A percentile compares a stretch with the other conserved stretches of the same genome.
These are phyloP conservation scores for Ceraclea dissimilis DNA, from an alignment of 2,888 invertebrate species.

Conservation along the genomic window DNA sequence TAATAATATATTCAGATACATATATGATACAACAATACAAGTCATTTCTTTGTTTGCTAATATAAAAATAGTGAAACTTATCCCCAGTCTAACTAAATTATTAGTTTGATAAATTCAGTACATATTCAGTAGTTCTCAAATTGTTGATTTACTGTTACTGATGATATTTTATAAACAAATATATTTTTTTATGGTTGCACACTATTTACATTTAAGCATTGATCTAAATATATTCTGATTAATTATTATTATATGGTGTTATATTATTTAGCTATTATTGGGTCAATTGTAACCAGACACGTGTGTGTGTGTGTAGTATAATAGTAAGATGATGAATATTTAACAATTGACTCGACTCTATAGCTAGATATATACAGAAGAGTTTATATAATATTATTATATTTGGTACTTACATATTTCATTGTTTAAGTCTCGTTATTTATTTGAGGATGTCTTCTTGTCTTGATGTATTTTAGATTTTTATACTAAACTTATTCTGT, in stretches of 20 bases:
- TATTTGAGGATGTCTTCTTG: neutral
- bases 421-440: neutral
- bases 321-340: no score
- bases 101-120: no score
- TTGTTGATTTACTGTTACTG: slow-evolving; percentile 2
- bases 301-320: no score
- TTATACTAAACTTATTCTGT: slow-evolving; percentile 16
- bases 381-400: neutral
- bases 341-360: neutral
- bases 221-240: neutral
- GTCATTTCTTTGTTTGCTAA: no score
- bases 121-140: no score
- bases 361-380: neutral
- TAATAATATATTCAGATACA: no score
- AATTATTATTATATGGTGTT: neutral
- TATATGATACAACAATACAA: no score
- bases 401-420: neutral
- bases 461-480: slow-evolving; percentile 15
- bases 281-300: neutral
- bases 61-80: no score
- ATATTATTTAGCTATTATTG: neutral
- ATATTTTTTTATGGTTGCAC: neutral
- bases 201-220: neutral
- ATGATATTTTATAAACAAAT: slow-evolving; percentile 1
- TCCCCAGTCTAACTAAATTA: no score